Percentiles rank a stretch among this genome's conserved stretches.
These are phyloP conservation scores for Sitobion miscanthi DNA, from an alignment of 1,140 invertebrate genomes.

Conservation along the genomic window DNA sequence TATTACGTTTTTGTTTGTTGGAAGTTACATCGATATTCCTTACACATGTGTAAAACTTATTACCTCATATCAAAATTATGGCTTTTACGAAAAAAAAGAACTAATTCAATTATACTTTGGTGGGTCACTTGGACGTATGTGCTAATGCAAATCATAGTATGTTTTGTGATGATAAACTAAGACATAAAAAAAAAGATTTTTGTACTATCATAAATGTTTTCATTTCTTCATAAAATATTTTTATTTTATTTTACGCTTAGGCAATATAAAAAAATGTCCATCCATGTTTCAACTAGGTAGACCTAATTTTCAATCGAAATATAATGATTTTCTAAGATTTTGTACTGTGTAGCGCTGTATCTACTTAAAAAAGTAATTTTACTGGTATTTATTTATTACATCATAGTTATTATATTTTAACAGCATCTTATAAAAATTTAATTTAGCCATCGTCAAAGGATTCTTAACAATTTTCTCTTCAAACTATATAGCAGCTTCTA, in stretches of 20 bases:
- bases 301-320: not conserved
- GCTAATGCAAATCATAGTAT: not conserved
- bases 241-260: not conserved
- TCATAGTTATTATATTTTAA: not conserved
- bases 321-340: not conserved
- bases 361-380: not conserved
- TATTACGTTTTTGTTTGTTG: too few relatives aligned
- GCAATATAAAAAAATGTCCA: not conserved
- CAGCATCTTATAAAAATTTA: not conserved
- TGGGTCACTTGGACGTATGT: not conserved
- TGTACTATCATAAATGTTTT: not conserved
- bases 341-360: not conserved
- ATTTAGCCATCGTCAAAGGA: too few relatives aligned
- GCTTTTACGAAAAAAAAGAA: not conserved
- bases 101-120: not conserved
- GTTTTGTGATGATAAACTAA: not conserved
- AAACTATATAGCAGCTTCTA: not conserved
- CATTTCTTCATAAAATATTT: not conserved
- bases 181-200: not conserved
- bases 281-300: not conserved
- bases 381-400: not conserved
- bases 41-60: not conserved
- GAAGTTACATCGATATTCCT: not conserved
- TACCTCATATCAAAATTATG: not conserved
- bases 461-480: not conserved